Evolutionary conservation across 2,113 vertebrate genomes (phyloP).

Genomic region (Chaetops frenatus): DNA sequence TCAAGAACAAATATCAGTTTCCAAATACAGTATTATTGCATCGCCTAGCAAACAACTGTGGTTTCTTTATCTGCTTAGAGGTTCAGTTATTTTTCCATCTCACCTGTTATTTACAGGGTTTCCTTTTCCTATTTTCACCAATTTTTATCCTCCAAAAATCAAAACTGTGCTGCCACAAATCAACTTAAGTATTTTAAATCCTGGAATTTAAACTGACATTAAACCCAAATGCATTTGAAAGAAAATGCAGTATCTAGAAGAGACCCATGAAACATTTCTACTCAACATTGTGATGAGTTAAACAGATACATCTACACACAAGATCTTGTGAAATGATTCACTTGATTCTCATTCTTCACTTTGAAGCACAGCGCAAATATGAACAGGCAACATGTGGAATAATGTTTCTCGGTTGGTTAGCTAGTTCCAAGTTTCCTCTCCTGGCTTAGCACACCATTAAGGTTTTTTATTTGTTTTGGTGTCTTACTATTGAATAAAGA

Average conservation of each 20-base stretch:
- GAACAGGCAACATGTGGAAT: background rate
- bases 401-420: background rate
- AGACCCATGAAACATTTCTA: background rate
- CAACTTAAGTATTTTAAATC: background rate
- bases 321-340: background rate
- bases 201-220: background rate
- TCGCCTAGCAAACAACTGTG: background rate
- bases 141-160: background rate
- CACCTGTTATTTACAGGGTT: background rate
- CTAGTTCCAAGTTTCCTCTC: background rate
- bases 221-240: background rate
- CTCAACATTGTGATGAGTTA: background rate
- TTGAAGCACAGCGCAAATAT: background rate
- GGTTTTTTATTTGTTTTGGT: background rate
- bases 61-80: background rate
- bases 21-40: background rate
- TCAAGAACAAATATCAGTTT: background rate
- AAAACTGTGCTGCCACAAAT: background rate
- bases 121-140: background rate
- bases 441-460: background rate
- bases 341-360: background rate
- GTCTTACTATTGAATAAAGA: background rate
- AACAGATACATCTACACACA: background rate
- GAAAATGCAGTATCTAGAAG: background rate
- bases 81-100: background rate